Evolutionary conservation across 2,113 vertebrate species (phyloP), one percentile per base, ranked within the genome.

Genomic region (Zosterops japonicus): DNA sequence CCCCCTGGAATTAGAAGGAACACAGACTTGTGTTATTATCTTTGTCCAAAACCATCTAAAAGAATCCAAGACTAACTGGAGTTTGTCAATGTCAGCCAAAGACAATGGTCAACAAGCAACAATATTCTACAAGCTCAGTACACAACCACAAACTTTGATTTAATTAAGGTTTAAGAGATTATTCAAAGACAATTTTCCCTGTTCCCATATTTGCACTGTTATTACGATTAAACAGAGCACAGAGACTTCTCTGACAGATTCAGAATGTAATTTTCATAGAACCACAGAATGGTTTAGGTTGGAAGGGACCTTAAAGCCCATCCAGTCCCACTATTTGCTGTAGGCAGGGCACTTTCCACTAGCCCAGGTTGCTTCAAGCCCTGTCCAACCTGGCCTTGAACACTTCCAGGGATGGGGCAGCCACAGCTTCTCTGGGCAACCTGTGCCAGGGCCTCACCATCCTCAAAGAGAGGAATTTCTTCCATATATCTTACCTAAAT

Each of bases 1-100:
- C 99, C 99, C 97, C 99, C 99, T 99, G 77, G 52, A 87, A 82
- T 89, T 20, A 86, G 44, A 64, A 82, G 28, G 35, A 89, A 78
- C 56, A 28, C 23, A 87, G 77, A 50, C 9, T 42, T 11, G 5
- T 56, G 76, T 70, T 59, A 72, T 21, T 60, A 14, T 20, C 35
- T 81, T 78, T 68, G 44, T 22, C 57, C 76, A 83, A 81, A 86
- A 47, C 9, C 31, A 59, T 8, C 44, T 25, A 7, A 59, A 87
- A 77, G 35, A 69, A 56, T 17, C 33, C 35, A 47, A 67, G 24
- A 29, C 33, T 67, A 47, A 67, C 29, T 57, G 50, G 57, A 89
- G 22, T 60, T 80, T 35, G 33, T 63, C 28, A 39, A 19, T 1
- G 19, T 82, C 44, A 41, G 56, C 36, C 12, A 68, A 68, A 19